These are phyloP conservation scores for Neoseiulus cucumeris DNA, from an alignment of 1,140 invertebrate species.

Conservation along the genomic window DNA sequence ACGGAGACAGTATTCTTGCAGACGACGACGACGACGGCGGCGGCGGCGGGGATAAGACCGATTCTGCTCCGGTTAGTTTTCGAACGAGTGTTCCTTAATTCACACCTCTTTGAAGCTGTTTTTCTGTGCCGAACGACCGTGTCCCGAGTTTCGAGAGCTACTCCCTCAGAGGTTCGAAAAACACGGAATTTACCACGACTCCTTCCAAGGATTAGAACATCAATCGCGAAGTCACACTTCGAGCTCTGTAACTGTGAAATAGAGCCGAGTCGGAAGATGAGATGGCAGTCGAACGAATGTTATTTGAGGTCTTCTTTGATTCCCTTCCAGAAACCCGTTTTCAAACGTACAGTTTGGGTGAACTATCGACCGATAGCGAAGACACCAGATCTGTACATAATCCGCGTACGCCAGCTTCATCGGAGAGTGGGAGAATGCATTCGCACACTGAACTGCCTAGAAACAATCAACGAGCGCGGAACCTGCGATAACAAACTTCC, in stretches of 20 bases:
- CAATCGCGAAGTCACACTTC: too few species aligned
- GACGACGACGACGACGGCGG: background rate
- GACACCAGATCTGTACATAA: constrained; percentile 9
- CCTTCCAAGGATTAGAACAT: too few species aligned
- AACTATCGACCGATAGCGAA: constrained; percentile 17
- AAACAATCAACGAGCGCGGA: constrained; percentile 33
- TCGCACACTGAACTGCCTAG: constrained; percentile 34
- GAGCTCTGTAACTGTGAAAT: too few species aligned
- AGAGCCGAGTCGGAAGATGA: too few species aligned
- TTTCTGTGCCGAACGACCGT: too few species aligned
- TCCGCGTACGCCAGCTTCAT: constrained; percentile 17
- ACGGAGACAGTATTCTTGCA: background rate
- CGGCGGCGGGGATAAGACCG: constrained; percentile 13
- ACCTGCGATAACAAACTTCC: constrained; percentile 35
- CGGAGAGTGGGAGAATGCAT: constrained; percentile 32
- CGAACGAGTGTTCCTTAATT: too few species aligned
- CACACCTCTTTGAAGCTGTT: too few species aligned
- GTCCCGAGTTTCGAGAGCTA: too few species aligned
- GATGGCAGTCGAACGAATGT: too few species aligned
- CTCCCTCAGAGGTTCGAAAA: too few species aligned
- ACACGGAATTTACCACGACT: too few species aligned
- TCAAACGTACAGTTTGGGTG: constrained; percentile 15
- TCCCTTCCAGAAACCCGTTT: background rate
- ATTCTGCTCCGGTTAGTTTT: constrained; percentile 8
- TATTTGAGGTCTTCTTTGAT: too few species aligned